Base-by-base conservation (phyloP, 2,888 invertebrate species). In the Pilophorus perplexus region DNA sequence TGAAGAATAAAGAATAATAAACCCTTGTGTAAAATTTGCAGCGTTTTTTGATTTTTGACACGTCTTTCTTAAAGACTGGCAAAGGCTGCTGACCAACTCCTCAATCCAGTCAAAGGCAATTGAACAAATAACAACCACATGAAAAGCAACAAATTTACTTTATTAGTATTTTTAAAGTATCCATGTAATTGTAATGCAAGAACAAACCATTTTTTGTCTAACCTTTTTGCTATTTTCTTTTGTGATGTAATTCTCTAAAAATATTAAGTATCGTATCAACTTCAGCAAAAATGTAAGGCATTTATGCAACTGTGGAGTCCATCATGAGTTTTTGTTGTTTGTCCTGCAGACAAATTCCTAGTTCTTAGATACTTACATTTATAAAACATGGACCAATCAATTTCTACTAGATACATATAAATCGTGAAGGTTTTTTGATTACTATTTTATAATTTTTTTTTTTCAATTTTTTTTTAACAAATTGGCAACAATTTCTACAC, bases 131-230 rank as follows among this genome's bases (percentile, higher is more conserved):
- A 55, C 55, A 52, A 52, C 14, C 18, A 28, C 33, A n/a, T 59
- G 64, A 69, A 70, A 72, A 72, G 72, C 72, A 72, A 72, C 72
- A 72, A 72, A 70, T 70, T 71, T 71, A 70, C 69, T 72, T 71
- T 71, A 71, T 72, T 72, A 72, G 72, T 72, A 72, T 67, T 71
- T 71, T 71, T 71, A 71, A 72, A 70, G 70, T 70, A 69, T 70
- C 70, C 68, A 70, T 70, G 68, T 70, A 68, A 68, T 68, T 70
- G 67, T 70, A 67, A 70, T 70, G 67, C 68, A 69, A 69, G 68
- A 68, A 68, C 67, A 70, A 70, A 68, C 68, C 68, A 66, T 68
- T 70, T 64, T 66, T 66, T 46, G 38, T 55, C 28, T 64, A 38
- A 66, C 55, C 64, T 64, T 68, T 69, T 55, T 66, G 52, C 46